Base-by-base conservation (phyloP, 2,113 vertebrate genomes). In the Colistium nudipinnis region DNA sequence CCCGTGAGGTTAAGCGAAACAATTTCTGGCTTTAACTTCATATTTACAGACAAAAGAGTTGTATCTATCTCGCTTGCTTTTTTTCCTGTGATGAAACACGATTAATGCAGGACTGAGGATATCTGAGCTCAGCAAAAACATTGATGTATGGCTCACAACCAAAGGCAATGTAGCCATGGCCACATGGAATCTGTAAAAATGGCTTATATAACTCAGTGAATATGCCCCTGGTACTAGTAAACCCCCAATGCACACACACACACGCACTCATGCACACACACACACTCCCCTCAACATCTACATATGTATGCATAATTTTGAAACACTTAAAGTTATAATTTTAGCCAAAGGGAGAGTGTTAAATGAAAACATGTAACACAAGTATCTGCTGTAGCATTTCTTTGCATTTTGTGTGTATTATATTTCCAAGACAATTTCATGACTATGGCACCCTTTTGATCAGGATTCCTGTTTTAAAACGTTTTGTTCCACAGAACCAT, bases 71-170 rank as follows among this genome's bases (percentile, higher is more conserved):
- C n/a, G n/a, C n/a, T n/a, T n/a, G n/a, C n/a, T n/a, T n/a, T n/a
- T n/a, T n/a, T n/a, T n/a, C n/a, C n/a, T n/a, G n/a, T 57, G 73
- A 54, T 20, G 19, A 11, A 74, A 80, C 31, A 55, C n/a, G 27
- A 16, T 61, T 62, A 48, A 73, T 82, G 63, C 31, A 49, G 30
- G 22, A 36, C 48, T 1, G 44, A 66, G 44, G n/a, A 60, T 0
- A 2, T n/a, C 19, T 39, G 36, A 73, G 70, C 62, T 82, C 56
- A 83, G 80, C 70, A 74, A 3, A 72, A 76, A 72, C 64, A 22
- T 28, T 74, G 72, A 78, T 69, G 54, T 77, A 70, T 72, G 56
- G 43, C 19, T 41, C 36, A 61, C 51, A 63, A 70, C 54, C 51
- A 74, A 63, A 70, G 30, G 67, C 62, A 75, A 72, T 62, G 35